Percentiles rank a stretch among this genome's conserved stretches.
Conservation (phyloP, 2,888 invertebrate genomes). For the Rotaria magnacalcarata region DNA sequence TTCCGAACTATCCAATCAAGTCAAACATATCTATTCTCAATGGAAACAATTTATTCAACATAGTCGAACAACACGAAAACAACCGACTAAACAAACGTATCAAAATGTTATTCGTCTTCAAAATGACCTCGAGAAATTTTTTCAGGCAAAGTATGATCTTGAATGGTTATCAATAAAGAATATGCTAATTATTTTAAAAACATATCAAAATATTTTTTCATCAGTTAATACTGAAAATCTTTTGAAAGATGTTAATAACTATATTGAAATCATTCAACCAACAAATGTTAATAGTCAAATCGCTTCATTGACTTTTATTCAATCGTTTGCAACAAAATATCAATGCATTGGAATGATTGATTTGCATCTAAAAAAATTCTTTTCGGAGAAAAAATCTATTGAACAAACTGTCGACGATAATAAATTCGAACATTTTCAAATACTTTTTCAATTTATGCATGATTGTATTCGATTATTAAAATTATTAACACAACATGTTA, state of each 20-base stretch:
- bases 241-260: not conserved
- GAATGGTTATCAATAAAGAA: no score
- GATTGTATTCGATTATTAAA: not conserved
- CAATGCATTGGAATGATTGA: not conserved
- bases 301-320: not conserved
- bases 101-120: not conserved
- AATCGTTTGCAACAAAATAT: not conserved
- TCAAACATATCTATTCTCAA: not conserved
- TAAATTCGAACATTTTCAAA: not conserved
- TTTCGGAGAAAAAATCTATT: fast-evolving
- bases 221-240: not conserved
- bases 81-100: not conserved
- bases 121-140: no score
- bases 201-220: not conserved
- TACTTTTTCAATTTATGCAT: not conserved
- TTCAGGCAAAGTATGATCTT: no score
- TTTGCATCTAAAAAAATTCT: no score
- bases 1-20: not conserved
- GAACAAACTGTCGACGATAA: not conserved
- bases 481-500: not conserved
- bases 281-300: not conserved
- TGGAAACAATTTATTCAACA: not conserved
- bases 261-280: not conserved
- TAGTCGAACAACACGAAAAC: not conserved
- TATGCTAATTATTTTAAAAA: not conserved